These are phyloP conservation scores for Capricornis sumatraensis DNA, from an alignment of 2,113 vertebrate species.

Conservation along the genomic window DNA sequence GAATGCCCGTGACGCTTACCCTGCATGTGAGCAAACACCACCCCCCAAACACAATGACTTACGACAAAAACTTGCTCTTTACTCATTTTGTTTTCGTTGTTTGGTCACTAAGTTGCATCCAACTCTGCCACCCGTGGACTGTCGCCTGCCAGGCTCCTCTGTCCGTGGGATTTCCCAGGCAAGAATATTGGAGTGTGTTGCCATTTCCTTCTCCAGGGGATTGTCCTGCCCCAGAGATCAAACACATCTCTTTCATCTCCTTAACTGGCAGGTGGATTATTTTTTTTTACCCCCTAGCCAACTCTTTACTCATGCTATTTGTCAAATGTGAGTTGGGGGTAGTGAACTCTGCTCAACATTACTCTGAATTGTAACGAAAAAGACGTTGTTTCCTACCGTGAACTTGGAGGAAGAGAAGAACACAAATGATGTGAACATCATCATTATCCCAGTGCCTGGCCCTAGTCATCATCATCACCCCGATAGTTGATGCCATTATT, in stretches of 20 bases:
- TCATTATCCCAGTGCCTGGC: fast-evolving
- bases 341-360: too few relatives aligned
- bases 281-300: neutral
- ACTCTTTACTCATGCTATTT: fast-evolving
- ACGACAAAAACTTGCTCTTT: neutral
- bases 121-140: neutral
- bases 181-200: neutral
- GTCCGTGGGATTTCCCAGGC: neutral
- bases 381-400: neutral
- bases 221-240: neutral
- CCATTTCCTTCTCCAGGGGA: neutral
- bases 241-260: neutral
- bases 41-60: neutral
- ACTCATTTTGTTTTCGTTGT: fast-evolving
- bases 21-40: too few relatives aligned
- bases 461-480: fast-evolving
- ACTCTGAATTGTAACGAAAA: neutral
- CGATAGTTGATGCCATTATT: fast-evolving
- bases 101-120: neutral
- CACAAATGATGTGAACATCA: neutral
- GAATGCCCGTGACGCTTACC: neutral
- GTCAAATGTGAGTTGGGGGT: neutral
- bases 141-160: neutral
- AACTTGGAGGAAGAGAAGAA: neutral
- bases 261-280: neutral